phyloP scores from a whole-genome alignment of 2,888 invertebrate species.

The Drosophila hamatofila region DNA sequence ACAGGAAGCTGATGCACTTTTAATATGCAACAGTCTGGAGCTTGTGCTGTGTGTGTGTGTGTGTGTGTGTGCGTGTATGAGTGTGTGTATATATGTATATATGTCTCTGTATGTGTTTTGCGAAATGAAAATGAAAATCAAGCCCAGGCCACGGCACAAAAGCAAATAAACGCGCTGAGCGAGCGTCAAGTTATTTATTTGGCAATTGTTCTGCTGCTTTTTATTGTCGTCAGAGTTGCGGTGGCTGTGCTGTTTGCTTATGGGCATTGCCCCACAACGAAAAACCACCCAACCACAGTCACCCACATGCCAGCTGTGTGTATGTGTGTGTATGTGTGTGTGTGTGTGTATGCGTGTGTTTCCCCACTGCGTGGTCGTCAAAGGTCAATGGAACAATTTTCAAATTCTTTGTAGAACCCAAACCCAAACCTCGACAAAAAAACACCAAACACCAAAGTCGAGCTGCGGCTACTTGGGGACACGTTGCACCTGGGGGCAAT shows the following conservation, averaged over 20 bases:
- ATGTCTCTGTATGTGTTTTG: constrained; percentile 36
- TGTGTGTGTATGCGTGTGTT: constrained; percentile 23
- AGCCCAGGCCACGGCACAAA: constrained; percentile 62
- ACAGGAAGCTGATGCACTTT: constrained; percentile 69
- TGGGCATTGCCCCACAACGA: constrained; percentile 56
- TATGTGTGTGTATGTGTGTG: constrained; percentile 3
- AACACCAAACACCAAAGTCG: constrained; percentile 24
- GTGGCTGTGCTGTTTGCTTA: constrained; percentile 67
- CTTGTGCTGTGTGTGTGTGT: constrained; percentile 21
- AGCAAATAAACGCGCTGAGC: constrained; percentile 73
- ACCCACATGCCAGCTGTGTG: constrained; percentile 15
- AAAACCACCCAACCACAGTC: constrained; percentile 7
- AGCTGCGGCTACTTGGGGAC: constrained; percentile 41
- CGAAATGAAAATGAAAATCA: constrained; percentile 76
- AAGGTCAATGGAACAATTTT: constrained; percentile 80
- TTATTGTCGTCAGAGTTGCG: constrained; percentile 73
- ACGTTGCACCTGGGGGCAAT: constrained; percentile 50
- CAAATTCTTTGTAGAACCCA: constrained; percentile 43
- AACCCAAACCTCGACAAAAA: background rate
- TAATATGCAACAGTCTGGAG: constrained; percentile 72
- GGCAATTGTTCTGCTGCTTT: constrained; percentile 75
- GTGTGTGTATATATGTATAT: constrained; percentile 25
- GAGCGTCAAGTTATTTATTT: constrained; percentile 79
- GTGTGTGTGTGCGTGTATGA: constrained; percentile 23
- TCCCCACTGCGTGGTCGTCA: constrained; percentile 40